Conservation (phyloP, 2,888 invertebrate genomes). For the Notodonta ziczac region DNA sequence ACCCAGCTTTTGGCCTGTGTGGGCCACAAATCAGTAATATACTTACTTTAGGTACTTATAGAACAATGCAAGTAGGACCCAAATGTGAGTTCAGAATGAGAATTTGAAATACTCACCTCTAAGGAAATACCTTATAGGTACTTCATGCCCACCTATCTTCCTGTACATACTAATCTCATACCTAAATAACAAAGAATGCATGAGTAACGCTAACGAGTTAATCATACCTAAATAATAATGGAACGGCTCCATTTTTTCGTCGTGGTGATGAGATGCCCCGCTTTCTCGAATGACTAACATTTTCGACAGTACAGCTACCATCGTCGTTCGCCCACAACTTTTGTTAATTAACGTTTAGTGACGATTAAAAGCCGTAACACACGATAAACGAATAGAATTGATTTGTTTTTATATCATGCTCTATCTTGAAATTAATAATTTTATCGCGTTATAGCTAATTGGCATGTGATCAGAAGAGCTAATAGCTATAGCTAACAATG, state of each 20-base stretch:
- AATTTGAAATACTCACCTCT: no score
- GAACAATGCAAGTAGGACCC: no score
- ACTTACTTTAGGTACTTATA: no score
- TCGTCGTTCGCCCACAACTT: conserved; percentile 26
- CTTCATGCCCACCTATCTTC: background rate
- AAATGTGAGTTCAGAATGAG: no score
- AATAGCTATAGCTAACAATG: conserved; percentile 12
- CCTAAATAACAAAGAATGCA: conserved; percentile 12
- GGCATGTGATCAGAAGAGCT: conserved; percentile 8
- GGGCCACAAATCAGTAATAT: no score
- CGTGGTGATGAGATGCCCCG: conserved; percentile 24
- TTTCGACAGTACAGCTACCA: conserved; percentile 18
- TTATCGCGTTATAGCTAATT: conserved; percentile 5
- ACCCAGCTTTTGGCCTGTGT: no score
- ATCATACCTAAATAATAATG: conserved; percentile 24
- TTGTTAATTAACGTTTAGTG: conserved; percentile 19
- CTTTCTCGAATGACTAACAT: conserved; percentile 39
- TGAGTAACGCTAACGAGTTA: conserved; percentile 31
- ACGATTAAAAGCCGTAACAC: conserved; percentile 22
- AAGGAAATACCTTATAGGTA: no score
- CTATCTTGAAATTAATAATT: background rate
- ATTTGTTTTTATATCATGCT: conserved; percentile 4
- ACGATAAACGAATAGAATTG: conserved; percentile 16
- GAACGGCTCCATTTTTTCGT: conserved; percentile 29
- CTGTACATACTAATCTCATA: background rate